Percentiles rank a stretch among this genome's conserved stretches.
Evolutionary conservation across 2,888 invertebrate species (phyloP).

Genomic region (Pollenia labialis): DNA sequence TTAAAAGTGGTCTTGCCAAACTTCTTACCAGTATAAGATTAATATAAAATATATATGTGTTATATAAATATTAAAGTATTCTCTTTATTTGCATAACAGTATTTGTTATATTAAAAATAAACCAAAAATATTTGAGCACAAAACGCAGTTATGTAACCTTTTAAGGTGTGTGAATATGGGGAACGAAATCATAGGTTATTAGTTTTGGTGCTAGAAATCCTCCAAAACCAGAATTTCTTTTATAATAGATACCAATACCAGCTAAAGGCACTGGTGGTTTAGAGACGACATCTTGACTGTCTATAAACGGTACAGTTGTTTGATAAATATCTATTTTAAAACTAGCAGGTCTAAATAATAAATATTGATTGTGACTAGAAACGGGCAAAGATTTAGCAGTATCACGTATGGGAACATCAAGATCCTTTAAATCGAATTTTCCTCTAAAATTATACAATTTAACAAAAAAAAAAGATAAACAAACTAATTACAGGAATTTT

Average conservation of each 20-base stretch:
- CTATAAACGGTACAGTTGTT: conserved; percentile 92
- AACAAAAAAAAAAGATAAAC: not conserved
- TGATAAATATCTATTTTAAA: conserved; percentile 91
- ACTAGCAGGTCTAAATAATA: conserved; percentile 89
- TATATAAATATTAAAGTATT: no score
- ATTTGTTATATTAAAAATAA: no score
- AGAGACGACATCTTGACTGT: conserved; percentile 89
- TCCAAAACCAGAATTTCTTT: conserved; percentile 88
- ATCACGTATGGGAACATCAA: conserved; percentile 88
- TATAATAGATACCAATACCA: conserved; percentile 92
- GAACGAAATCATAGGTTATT: conserved; percentile 89
- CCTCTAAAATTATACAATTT: conserved; percentile 82
- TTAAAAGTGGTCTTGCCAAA: no score
- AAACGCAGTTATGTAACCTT: no score
- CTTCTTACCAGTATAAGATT: no score
- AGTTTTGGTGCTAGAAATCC: conserved; percentile 91
- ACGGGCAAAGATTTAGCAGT: conserved; percentile 85
- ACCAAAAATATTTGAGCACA: no score
- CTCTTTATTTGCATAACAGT: no score
- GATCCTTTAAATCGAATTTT: conserved; percentile 86
- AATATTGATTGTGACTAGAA: conserved; percentile 88
- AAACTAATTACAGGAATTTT: not conserved
- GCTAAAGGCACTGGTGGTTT: conserved; percentile 88
- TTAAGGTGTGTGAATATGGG: no score
- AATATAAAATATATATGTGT: no score